Conservation (phyloP, 1,140 invertebrate species). For the Tribolium castaneum region DNA sequence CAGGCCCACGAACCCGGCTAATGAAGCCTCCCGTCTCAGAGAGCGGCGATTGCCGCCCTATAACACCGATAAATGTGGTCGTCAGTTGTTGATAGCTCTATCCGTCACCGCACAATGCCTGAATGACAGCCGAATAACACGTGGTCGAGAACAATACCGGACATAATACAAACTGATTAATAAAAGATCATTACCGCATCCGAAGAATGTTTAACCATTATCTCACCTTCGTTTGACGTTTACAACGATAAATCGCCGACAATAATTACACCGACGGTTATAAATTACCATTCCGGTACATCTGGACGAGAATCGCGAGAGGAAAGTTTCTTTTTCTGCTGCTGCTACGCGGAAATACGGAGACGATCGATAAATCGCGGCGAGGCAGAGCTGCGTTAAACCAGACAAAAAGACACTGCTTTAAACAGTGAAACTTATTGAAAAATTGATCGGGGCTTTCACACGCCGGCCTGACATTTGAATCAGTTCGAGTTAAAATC, state of each 20-base stretch:
- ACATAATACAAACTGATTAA: constrained; percentile 58
- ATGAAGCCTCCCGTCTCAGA: constrained; percentile 51
- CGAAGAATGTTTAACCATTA: background rate
- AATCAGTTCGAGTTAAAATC: constrained; percentile 3
- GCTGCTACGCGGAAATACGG: background rate
- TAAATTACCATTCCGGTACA: background rate
- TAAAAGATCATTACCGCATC: constrained; percentile 55
- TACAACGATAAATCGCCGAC: background rate
- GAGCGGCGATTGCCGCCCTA: constrained; percentile 52
- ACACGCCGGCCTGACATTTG: background rate
- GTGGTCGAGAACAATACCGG: constrained; percentile 55
- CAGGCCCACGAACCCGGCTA: constrained; percentile 53
- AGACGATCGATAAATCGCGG: background rate
- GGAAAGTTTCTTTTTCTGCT: background rate
- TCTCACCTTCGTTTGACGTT: background rate
- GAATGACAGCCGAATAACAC: constrained; percentile 54
- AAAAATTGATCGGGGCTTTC: background rate
- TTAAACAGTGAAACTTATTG: no score
- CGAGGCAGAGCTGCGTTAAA: background rate
- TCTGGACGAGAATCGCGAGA: background rate
- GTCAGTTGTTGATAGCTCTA: constrained; percentile 62
- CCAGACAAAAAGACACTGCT: no score
- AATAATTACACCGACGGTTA: constrained; percentile 3
- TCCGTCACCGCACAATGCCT: constrained; percentile 58
- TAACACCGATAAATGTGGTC: constrained; percentile 59